Percentiles rank a stretch among this genome's conserved stretches.
Conservation (phyloP, 2,113 vertebrate species). For the Alectura lathami region DNA sequence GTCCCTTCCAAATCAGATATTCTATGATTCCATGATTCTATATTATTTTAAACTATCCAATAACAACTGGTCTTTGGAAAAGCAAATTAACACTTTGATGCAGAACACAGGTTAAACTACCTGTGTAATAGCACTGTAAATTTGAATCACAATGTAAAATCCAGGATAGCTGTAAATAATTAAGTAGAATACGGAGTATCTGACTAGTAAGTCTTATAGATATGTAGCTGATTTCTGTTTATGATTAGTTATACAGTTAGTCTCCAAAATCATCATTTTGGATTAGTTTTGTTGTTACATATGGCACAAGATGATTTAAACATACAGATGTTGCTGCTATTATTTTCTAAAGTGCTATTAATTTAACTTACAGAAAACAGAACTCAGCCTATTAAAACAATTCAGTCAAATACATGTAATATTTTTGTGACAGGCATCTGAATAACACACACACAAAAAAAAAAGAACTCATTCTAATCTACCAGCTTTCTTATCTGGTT, state of each 20-base stretch:
- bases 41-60: constrained; percentile 48
- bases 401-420: neutral
- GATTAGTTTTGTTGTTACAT: neutral
- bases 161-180: neutral
- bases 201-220: neutral
- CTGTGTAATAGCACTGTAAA: neutral
- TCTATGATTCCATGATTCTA: too few relatives aligned
- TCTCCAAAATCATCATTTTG: neutral
- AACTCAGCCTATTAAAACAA: neutral
- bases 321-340: neutral
- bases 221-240: neutral
- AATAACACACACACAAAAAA: neutral
- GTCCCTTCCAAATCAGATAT: too few relatives aligned
- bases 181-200: neutral
- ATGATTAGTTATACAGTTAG: neutral
- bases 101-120: neutral
- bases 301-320: neutral
- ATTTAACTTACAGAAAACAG: neutral
- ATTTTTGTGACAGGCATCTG: neutral
- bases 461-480: neutral
- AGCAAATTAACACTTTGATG: constrained; percentile 57
- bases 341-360: neutral
- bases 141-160: neutral
- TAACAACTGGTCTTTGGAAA: constrained; percentile 28
- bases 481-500: neutral